These are phyloP conservation scores for Tortrix viridana DNA, from an alignment of 2,888 invertebrate genomes.

Conservation along the genomic window DNA sequence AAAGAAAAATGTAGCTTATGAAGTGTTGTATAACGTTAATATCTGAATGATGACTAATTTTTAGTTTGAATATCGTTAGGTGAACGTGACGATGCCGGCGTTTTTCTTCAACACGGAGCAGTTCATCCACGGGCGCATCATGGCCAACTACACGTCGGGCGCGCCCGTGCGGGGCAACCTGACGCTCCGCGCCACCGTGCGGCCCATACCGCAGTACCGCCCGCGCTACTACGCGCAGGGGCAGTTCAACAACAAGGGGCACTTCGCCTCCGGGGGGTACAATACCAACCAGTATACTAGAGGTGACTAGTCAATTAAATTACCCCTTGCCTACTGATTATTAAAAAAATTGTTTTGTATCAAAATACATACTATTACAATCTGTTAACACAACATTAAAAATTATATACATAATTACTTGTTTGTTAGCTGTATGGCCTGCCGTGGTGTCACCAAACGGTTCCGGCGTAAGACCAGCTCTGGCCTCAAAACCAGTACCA, in stretches of 20 bases:
- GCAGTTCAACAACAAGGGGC: constrained; percentile 80
- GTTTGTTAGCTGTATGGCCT: no score
- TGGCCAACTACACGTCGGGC: constrained; percentile 98
- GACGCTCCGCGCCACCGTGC: constrained; percentile 91
- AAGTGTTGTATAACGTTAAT: no score
- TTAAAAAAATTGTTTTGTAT: no score
- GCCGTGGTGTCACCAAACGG: no score
- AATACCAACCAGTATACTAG: constrained; percentile 68
- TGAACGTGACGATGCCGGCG: constrained; percentile 97
- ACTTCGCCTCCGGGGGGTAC: constrained; percentile 56
- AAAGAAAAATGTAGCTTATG: no score
- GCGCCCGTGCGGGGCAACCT: constrained; percentile 95
- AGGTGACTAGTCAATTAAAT: constrained; percentile 50
- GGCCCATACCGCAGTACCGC: constrained; percentile 86
- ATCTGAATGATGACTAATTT: no score
- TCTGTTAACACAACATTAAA: no score
- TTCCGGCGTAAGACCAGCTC: no score
- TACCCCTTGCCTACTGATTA: no score
- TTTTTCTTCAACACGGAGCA: constrained; percentile 95
- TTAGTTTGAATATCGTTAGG: constrained; percentile 69
- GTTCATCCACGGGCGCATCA: constrained; percentile 92
- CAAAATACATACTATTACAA: no score
- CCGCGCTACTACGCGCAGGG: constrained; percentile 72
- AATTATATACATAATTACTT: no score
- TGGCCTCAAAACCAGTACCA: no score